A percentile compares a stretch with the other conserved stretches of the same genome.
phyloP scores from a whole-genome alignment of 2,797 vertebrate genomes.

The Premnoplex brunnescens region DNA sequence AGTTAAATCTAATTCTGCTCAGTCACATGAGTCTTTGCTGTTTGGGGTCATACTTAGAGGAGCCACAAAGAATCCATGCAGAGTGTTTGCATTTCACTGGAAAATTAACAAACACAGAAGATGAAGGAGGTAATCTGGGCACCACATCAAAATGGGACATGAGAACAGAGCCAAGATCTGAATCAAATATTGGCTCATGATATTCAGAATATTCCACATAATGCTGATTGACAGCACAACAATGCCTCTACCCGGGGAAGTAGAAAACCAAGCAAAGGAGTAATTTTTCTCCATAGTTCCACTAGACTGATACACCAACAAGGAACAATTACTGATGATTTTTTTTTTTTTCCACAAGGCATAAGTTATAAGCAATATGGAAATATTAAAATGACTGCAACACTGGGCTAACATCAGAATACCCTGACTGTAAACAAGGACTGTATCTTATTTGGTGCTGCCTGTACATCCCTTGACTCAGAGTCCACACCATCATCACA shows the following conservation, averaged over 20 bases:
- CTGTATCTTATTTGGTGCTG: neutral
- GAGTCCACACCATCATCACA: neutral
- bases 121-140: constrained; percentile 50
- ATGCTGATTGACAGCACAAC: constrained; percentile 42
- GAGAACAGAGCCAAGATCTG: constrained; percentile 44
- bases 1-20: neutral
- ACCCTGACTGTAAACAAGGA: neutral
- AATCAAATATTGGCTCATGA: constrained; percentile 1
- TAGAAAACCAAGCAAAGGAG: constrained; percentile 26
- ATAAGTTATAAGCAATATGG: neutral
- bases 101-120: constrained; percentile 36
- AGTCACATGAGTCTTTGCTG: neutral
- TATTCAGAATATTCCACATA: constrained; percentile 47
- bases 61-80: neutral
- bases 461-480: neutral
- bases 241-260: constrained; percentile 44
- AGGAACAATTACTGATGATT: neutral
- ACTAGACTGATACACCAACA: neutral
- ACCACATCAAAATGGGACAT: constrained; percentile 9
- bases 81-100: neutral
- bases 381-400: neutral
- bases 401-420: neutral
- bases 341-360: neutral
- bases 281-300: constrained; percentile 50
- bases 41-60: neutral